Conservation (phyloP, 2,888 invertebrate species). For the Agonopterix subpropinquella region DNA sequence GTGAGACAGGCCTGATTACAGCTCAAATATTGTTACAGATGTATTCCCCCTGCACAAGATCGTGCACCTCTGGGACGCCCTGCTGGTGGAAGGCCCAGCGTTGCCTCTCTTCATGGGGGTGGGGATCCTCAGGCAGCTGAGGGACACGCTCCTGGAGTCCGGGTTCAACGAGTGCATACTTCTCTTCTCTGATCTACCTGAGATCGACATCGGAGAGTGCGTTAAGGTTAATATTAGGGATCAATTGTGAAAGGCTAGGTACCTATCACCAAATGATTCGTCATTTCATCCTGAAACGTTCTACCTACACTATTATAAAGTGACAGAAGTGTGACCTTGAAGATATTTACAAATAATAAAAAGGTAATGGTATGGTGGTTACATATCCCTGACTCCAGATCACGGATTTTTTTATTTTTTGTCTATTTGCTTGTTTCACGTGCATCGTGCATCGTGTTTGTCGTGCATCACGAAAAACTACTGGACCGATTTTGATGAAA, state of each 20-base stretch:
- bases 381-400: too few species aligned
- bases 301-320: too few species aligned
- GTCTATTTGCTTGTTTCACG: too few species aligned
- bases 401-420: too few species aligned
- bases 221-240: conserved; percentile 71
- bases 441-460: too few species aligned
- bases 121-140: conserved; percentile 91
- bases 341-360: too few species aligned
- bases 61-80: conserved; percentile 97
- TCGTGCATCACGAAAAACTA: too few species aligned
- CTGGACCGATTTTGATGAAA: too few species aligned
- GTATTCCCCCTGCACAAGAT: conserved; percentile 99
- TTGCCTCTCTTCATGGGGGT: conserved; percentile 97
- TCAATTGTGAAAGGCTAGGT: too few species aligned
- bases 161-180: conserved; percentile 99
- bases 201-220: conserved; percentile 95
- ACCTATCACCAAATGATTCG: background rate
- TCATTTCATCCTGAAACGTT: too few species aligned
- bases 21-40: conserved; percentile 79
- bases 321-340: too few species aligned
- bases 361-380: too few species aligned
- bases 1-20: background rate
- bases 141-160: conserved; percentile 87
- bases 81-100: conserved; percentile 93
- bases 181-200: conserved; percentile 98